phyloP scores from a whole-genome alignment of 2,797 vertebrate genomes.

The Melanotaenia pygmaea region DNA sequence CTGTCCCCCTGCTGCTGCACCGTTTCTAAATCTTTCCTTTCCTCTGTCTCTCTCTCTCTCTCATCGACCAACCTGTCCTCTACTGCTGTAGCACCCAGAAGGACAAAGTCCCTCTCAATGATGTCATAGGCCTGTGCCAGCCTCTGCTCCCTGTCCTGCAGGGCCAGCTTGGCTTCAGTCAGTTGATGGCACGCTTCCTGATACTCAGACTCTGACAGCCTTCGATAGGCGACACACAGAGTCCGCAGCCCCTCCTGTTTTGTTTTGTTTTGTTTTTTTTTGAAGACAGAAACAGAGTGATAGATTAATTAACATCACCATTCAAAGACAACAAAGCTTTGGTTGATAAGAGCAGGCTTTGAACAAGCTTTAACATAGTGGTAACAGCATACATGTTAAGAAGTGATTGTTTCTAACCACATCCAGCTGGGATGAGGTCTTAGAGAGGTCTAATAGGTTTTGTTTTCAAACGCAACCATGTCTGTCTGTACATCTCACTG shows the following conservation, averaged over 20 bases:
- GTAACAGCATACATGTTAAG: neutral
- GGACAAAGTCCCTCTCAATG: constrained; percentile 91
- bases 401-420: neutral
- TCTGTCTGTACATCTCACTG: neutral
- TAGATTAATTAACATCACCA: neutral
- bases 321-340: neutral
- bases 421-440: neutral
- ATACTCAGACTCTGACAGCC: constrained; percentile 86
- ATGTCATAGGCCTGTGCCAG: constrained; percentile 93
- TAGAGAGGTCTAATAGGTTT: neutral
- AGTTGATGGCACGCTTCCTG: constrained; percentile 81
- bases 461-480: neutral
- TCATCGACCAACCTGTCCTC: constrained; percentile 90
- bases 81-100: constrained; percentile 96
- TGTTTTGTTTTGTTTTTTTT: constrained; percentile 4
- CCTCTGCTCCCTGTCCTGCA: constrained; percentile 93
- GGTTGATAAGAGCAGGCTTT: neutral
- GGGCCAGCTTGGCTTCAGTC: constrained; percentile 89
- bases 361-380: neutral
- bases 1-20: constrained; percentile 35
- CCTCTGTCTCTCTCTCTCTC: neutral
- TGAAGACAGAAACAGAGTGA: constrained; percentile 2
- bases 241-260: constrained; percentile 94
- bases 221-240: constrained; percentile 93
- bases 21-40: constrained; percentile 26